Base-by-base conservation (phyloP, 1,140 invertebrate species). In the Dinoponera quadriceps region DNA sequence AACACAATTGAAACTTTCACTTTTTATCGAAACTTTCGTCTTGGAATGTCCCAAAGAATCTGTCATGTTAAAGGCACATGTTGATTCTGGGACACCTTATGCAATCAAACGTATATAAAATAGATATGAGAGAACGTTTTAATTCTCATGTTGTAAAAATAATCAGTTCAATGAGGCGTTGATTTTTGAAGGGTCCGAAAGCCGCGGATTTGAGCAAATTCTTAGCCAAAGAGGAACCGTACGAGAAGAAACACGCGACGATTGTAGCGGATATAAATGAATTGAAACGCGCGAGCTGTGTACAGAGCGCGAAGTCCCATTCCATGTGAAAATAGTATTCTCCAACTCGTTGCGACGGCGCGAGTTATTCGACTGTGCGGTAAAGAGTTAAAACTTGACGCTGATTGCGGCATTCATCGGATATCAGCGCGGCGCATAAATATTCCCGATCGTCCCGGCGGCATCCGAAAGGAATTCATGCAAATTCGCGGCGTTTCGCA, bases 361-460 rank as follows among this genome's bases (percentile, higher is more conserved):
- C 11, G 27, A 68, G 27, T 4, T 29, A 20, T 33, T 33, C 29
- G 29, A 71, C 29, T 54, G 29, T 71, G 4, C 16, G 55, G 18
- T 13, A 71, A 54, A 49, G 20, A 18, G 25, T 54, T 3, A 29
- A 38, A 63, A 49, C 38, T 29, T 27, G 13, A 74, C 55, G 16
- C 22, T 54, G 51, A 72, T 73, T 38, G 44, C n/a, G 38, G 44
- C 54, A 66, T 77, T 66, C 74, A 33, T 33, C 72, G 55, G 4
- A 29, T 73, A 44, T 27, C 22, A 68, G 13, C 14, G 44, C 33
- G 0, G 27, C 20, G 49, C 33, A 27, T 69, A 71, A 80, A 80
- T 80, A 59, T 80, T 57, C 33, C 27, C 51, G 20, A 69, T 33
- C 29, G 27, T 63, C 29, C 44, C 20, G 29, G 14, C 33, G 7